Percentiles rank a stretch among this genome's conserved stretches.
phyloP scores from a whole-genome alignment of 1,140 invertebrate genomes.

The Listronotus oregonensis region DNA sequence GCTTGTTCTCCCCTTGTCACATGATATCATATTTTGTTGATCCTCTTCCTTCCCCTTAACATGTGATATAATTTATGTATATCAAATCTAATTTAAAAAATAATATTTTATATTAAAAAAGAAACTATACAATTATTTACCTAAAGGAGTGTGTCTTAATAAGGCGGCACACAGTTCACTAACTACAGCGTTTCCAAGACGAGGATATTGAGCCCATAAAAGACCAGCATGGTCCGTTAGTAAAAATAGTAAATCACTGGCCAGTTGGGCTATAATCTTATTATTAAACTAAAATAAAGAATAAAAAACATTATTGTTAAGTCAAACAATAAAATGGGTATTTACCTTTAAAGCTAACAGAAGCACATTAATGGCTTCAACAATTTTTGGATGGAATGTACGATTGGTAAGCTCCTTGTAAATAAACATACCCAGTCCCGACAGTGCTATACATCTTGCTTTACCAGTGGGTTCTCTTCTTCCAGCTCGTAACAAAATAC shows the following conservation, averaged over 20 bases:
- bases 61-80: too few species aligned
- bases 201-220: constrained; percentile 76
- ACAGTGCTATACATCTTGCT: constrained; percentile 88
- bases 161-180: constrained; percentile 62
- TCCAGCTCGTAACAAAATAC: constrained; percentile 83
- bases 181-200: constrained; percentile 73
- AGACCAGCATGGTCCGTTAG: constrained; percentile 79
- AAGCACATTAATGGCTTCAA: constrained; percentile 84
- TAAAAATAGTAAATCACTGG: constrained; percentile 81
- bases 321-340: too few species aligned
- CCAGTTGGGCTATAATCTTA: constrained; percentile 83
- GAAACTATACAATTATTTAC: neutral
- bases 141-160: constrained; percentile 52
- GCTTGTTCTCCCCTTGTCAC: too few species aligned
- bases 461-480: constrained; percentile 85
- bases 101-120: too few species aligned
- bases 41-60: too few species aligned
- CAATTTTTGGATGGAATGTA: constrained; percentile 71
- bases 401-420: constrained; percentile 75
- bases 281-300: constrained; percentile 74
- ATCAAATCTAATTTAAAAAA: too few species aligned
- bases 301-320: too few species aligned
- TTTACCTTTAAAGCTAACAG: constrained; percentile 82
- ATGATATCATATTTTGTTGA: too few species aligned
- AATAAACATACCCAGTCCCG: constrained; percentile 84